phyloP scores from a whole-genome alignment of 2,888 invertebrate genomes.

The Oeneis ivallda region DNA sequence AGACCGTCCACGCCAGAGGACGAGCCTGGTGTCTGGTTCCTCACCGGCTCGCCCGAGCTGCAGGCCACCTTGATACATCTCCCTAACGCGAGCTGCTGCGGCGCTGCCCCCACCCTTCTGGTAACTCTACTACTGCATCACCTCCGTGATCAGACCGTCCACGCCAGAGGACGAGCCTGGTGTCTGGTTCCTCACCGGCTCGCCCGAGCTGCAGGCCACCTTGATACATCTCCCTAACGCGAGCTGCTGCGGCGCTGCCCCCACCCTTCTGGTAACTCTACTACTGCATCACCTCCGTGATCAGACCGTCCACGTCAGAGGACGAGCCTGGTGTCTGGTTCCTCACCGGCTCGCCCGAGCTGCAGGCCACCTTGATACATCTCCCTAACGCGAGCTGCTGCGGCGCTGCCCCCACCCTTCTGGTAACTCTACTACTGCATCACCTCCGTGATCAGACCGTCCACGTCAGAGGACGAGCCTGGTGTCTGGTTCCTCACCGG shows the following conservation, averaged over 20 bases:
- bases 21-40: conserved; percentile 38
- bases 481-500: conserved; percentile 42
- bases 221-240: conserved; percentile 38
- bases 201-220: conserved; percentile 40
- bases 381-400: conserved; percentile 37
- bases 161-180: conserved; percentile 41
- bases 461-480: conserved; percentile 40
- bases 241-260: conserved; percentile 27
- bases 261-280: conserved; percentile 40
- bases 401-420: conserved; percentile 32
- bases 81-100: conserved; percentile 35
- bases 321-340: conserved; percentile 43
- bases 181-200: conserved; percentile 40
- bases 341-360: conserved; percentile 39
- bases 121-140: conserved; percentile 28
- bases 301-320: conserved; percentile 40
- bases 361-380: conserved; percentile 38
- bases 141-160: conserved; percentile 40
- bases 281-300: conserved; percentile 26
- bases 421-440: conserved; percentile 32
- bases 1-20: conserved; percentile 43
- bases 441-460: conserved; percentile 40
- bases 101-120: conserved; percentile 35
- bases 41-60: conserved; percentile 41
- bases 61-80: conserved; percentile 37